Base-by-base conservation (phyloP, 2,797 vertebrate species). In the Eulemur coronatus region DNA sequence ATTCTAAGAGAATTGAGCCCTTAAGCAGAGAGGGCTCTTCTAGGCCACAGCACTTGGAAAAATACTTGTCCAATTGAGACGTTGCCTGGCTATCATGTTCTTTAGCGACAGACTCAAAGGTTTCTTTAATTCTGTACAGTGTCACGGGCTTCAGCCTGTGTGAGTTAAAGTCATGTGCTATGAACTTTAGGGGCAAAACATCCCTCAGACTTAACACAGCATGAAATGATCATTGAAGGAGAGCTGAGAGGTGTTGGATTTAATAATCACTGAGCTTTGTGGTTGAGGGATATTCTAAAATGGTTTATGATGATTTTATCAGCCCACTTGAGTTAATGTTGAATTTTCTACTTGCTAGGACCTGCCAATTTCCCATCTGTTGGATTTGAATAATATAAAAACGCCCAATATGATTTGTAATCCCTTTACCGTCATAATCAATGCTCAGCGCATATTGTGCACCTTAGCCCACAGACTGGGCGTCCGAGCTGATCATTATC, bases 321-420 rank as follows among this genome's bases (percentile, higher is more conserved):
- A 97, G 97, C 97, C 97, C 97, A 97, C 97, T 98, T 98, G 98
- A 98, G 97, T 98, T 98, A 98, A 97, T 97, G 97, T 96, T 97
- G 98, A 98, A 98, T 98, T 98, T 97, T 98, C 95, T 98, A 94
- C 98, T 98, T 98, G 95, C 96, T 70, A 67, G 94, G 95, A 98
- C 84, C 95, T 98, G 98, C 98, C 98, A 98, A 98, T 98, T 98
- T 98, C 95, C 97, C 98, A 98, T 98, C 98, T 98, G 98, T 97
- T 98, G 95, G 97, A 96, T 98, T 96, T 98, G 97, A 98, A 98
- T 98, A 98, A 98, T 98, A 98, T 97, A 97, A 97, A 97, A 97
- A 97, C 96, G 97, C 97, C 97, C 97, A 96, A 80, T 84, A 97
- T 95, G 94, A 96, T 93, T 96, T 97, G 85, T 98, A 97, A 98